A percentile compares a stretch with the other conserved stretches of the same genome.
phyloP scores from a whole-genome alignment of 92 coral and sea anemone genomes.

The Galaxea fascicularis region DNA sequence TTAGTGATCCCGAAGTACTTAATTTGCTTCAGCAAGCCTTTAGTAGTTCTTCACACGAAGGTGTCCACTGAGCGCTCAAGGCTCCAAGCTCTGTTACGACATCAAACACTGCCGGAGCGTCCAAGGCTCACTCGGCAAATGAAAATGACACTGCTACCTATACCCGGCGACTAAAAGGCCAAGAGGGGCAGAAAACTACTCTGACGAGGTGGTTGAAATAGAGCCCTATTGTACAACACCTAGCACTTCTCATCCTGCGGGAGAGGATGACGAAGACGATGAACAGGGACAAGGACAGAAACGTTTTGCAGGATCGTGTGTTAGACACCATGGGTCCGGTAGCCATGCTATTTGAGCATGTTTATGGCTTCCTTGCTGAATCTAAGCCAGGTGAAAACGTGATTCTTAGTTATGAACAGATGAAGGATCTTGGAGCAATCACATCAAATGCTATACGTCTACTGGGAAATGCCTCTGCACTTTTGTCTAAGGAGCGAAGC shows the following conservation, averaged over 20 bases:
- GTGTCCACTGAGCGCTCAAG: not conserved
- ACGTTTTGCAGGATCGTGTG: conserved; percentile 63
- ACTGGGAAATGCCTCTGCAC: conserved; percentile 71
- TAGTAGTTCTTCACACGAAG: not conserved
- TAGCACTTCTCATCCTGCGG: no score
- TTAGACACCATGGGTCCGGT: conserved; percentile 52
- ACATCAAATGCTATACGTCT: conserved; percentile 56
- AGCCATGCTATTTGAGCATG: conserved; percentile 43
- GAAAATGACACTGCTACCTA: not conserved
- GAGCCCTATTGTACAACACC: no score
- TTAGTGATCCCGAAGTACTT: no score
- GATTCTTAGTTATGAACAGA: conserved; percentile 37
- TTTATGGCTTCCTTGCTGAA: conserved; percentile 23
- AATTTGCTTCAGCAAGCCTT: no score
- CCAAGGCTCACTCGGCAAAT: conserved; percentile 58
- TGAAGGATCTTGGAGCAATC: conserved; percentile 64
- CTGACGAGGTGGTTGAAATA: no score
- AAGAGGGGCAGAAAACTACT: no score
- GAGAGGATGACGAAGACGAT: no score
- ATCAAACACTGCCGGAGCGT: conserved; percentile 37
- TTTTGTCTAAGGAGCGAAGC: conserved; percentile 55
- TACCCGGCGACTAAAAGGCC: not conserved
- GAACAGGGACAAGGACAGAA: conserved; percentile 22
- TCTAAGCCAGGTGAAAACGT: no score
- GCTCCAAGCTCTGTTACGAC: conserved; percentile 29